phyloP scores from a whole-genome alignment of 2,797 vertebrate species.

The Helarctos malayanus region DNA sequence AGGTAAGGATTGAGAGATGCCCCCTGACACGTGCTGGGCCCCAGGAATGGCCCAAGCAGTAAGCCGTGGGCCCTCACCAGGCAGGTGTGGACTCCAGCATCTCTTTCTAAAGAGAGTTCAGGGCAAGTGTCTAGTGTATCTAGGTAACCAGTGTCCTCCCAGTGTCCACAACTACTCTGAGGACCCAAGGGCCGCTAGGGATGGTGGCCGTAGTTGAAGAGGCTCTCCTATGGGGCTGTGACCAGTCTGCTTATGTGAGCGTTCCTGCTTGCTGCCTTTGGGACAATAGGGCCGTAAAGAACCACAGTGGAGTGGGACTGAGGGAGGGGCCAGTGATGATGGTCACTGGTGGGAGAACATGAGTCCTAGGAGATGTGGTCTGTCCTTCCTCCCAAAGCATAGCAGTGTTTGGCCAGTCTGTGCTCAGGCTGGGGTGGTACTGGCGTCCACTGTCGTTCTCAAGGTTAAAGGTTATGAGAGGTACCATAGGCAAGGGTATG shows the following conservation, averaged over 20 bases:
- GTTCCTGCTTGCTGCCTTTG: not conserved
- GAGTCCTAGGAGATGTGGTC: not conserved
- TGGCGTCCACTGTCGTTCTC: not conserved
- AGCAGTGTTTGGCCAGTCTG: not conserved
- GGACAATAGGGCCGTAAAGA: not conserved
- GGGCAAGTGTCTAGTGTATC: not conserved
- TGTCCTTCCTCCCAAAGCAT: not conserved
- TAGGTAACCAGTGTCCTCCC: not conserved
- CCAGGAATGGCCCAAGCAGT: not conserved
- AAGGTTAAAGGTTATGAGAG: not conserved
- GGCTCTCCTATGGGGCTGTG: not conserved
- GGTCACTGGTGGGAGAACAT: not conserved
- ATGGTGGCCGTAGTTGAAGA: not conserved
- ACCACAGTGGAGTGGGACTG: not conserved
- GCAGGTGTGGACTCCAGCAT: not conserved
- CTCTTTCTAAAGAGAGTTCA: not conserved
- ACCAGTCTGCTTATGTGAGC: not conserved
- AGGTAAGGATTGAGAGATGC: conserved; percentile 88
- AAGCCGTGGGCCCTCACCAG: not conserved
- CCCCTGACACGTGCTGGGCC: not conserved
- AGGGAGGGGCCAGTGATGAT: not conserved
- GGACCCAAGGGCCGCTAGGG: not conserved
- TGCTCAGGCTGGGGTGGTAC: not conserved
- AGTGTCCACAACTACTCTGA: not conserved
- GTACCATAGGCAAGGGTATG: not conserved